These are phyloP conservation scores for Eira barbara DNA, from an alignment of 2,113 vertebrate species.

Conservation along the genomic window DNA sequence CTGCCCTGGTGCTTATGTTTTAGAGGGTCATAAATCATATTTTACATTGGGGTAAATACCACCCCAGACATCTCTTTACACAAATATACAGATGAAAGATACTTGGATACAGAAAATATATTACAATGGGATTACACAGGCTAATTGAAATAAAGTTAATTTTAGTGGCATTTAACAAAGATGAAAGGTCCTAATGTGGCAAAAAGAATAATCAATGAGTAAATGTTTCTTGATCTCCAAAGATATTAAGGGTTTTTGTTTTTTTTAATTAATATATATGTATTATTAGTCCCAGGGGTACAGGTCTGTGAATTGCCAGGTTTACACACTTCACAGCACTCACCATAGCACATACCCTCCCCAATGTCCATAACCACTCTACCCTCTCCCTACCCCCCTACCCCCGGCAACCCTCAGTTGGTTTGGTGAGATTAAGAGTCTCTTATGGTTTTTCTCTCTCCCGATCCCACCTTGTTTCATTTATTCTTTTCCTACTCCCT, in stretches of 20 bases:
- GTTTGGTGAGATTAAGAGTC: no score
- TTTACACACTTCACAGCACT: no score
- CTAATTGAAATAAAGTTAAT: neutral
- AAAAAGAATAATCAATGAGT: neutral
- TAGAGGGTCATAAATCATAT: neutral
- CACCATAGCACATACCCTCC: no score
- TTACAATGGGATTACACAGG: neutral
- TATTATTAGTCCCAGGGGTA: no score
- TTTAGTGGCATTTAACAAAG: neutral
- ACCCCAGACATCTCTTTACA: neutral
- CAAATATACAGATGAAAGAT: neutral
- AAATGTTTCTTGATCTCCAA: neutral
- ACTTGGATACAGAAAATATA: neutral
- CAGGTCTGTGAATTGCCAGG: no score
- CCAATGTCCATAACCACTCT: no score
- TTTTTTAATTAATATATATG: no score
- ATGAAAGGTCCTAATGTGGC: neutral
- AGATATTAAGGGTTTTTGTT: neutral
- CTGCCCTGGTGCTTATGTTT: neutral
- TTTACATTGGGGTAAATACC: neutral
- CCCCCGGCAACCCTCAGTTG: no score
- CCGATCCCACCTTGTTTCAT: no score
- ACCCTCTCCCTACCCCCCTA: no score
- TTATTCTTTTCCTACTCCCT: no score
- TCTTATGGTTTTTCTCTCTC: no score